Evolutionary conservation across 2,113 vertebrate species (phyloP), one percentile per base, ranked within the genome.

Genomic region (Elaphurus davidianus): DNA sequence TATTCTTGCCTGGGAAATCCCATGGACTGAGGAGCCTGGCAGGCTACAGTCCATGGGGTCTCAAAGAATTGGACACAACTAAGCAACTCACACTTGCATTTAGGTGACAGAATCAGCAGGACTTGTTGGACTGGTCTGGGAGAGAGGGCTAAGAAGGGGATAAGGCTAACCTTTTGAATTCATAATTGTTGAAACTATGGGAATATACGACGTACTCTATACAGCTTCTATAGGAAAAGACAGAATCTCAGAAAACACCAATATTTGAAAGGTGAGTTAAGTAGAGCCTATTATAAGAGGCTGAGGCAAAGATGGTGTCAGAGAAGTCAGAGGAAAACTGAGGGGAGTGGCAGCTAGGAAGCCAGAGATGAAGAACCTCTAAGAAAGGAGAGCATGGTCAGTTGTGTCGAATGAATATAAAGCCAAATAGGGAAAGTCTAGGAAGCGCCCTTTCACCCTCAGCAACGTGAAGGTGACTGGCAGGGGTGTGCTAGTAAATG

Each of bases 111-210:
- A 40, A 92, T 45, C 36, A 74, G 8, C 62, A 60, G 62, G 57
- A 78, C 40, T 78, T 86, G 25, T 21, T 90, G 55, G 47, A 50
- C 52, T 52, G 8, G 17, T n/a, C 50, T 28, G 40, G 64, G 25
- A 92, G 23, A 7, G 59, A 89, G 11, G 15, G 19, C 19, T 50
- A 45, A 8, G 33, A 55, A 84, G 7, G 28, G n/a, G 15, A 50
- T 28, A 67, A 78, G 19, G 60, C 28, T 71, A 87, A 92, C 33
- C 43, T 94, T 92, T 81, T 10, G n/a, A 76, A 87, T 97, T 97
- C 50, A 74, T 40, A 87, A 36, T 52, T 83, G 87, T 81, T 62
- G 64, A 52, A 92, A 64, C 16, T 23, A 13, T 62, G 47, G 43
- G 28, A 84, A 57, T 89, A 43, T 28, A 92, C 45, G 17, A 27